A percentile compares a stretch with the other conserved stretches of the same genome.
Evolutionary conservation across 2,888 invertebrate species (phyloP).

Genomic region (Chirona hameri): DNA sequence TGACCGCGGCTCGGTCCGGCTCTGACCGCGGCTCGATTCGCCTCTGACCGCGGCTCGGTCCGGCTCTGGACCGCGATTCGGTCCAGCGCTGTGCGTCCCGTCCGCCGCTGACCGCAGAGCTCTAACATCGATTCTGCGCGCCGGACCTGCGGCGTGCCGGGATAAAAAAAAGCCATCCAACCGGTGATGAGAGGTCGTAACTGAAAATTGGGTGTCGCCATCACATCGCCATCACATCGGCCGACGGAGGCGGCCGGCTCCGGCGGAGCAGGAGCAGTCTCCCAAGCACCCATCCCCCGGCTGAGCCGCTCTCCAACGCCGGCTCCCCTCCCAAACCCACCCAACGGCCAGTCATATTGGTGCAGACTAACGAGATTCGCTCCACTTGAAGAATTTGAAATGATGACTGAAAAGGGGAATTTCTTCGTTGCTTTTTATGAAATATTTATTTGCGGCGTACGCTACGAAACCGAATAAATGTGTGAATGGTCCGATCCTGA

Average conservation of each 20-base stretch:
- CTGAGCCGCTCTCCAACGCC: no score
- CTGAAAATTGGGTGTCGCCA: constrained; percentile 29
- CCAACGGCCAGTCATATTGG: no score
- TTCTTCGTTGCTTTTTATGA: no score
- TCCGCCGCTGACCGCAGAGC: neutral
- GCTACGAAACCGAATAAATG: no score
- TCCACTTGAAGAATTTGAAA: no score
- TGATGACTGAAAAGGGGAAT: no score
- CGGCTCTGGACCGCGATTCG: neutral
- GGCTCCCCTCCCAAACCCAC: no score
- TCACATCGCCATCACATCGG: constrained; percentile 2
- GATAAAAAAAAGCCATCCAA: constrained; percentile 26
- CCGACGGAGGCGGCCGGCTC: neutral
- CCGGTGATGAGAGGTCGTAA: constrained; percentile 9
- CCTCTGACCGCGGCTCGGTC: neutral
- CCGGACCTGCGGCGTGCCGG: neutral
- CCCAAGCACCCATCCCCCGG: no score
- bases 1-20: neutral
- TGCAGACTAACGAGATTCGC: no score
- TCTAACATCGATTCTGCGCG: neutral
- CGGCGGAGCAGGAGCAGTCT: no score
- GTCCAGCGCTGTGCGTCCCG: neutral
- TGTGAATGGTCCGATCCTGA: no score
- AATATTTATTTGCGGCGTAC: no score
- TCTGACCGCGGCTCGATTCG: neutral